These are phyloP conservation scores for Engraulis encrasicolus DNA, from an alignment of 2,113 vertebrate species.

Conservation along the genomic window DNA sequence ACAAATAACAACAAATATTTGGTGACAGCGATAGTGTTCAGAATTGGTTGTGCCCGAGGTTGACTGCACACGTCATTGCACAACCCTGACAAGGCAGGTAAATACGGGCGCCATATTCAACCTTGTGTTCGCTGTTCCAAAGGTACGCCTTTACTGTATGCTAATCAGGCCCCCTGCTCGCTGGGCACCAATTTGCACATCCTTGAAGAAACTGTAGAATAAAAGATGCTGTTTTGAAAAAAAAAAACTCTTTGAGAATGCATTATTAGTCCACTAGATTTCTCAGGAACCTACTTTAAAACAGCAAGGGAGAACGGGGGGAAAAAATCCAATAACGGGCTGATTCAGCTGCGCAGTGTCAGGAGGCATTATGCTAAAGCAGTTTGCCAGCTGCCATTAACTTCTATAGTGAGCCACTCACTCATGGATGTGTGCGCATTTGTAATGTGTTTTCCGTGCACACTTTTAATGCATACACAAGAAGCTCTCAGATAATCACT, in stretches of 20 bases:
- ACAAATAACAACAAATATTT: too few species aligned
- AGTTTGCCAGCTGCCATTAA: slow-evolving; percentile 17
- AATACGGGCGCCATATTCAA: not conserved
- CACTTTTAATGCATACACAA: not conserved
- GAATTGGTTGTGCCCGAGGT: not conserved
- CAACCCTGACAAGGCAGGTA: not conserved
- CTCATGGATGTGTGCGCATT: not conserved
- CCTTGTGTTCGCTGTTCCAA: not conserved
- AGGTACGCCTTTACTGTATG: not conserved
- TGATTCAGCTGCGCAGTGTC: slow-evolving; percentile 12
- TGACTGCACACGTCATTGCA: too few species aligned
- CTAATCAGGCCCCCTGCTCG: not conserved
- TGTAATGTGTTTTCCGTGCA: not conserved
- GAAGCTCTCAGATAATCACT: slow-evolving; percentile 12
- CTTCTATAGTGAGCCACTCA: not conserved
- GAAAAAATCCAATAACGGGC: not conserved
- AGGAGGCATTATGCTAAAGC: slow-evolving; percentile 5
- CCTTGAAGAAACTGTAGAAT: not conserved
- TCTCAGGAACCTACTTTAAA: not conserved
- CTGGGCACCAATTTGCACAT: not conserved
- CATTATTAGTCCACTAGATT: not conserved
- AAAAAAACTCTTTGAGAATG: not conserved
- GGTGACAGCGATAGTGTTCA: too few species aligned
- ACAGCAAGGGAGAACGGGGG: not conserved
- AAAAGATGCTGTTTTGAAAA: not conserved